phyloP scores from a whole-genome alignment of 2,888 invertebrate genomes.

The Phaonia tiefii region DNA sequence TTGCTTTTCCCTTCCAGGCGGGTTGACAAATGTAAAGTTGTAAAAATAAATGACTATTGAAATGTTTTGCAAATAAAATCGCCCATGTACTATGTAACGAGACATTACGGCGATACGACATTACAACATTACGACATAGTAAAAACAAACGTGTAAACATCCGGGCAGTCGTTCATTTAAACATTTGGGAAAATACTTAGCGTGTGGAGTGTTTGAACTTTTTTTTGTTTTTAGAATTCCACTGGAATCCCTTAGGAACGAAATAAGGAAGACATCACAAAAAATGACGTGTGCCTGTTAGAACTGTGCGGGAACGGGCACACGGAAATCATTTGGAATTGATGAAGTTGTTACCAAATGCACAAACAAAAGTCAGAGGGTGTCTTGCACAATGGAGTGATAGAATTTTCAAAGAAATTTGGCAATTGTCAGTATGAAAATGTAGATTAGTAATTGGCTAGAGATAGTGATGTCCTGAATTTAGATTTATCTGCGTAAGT shows the following conservation, averaged over 20 bases:
- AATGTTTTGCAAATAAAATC: conserved; percentile 66
- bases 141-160: conserved; percentile 72
- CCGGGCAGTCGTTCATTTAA: conserved; percentile 33
- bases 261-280: conserved; percentile 61
- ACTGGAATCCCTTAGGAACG: conserved; percentile 52
- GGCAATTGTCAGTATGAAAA: too few species aligned
- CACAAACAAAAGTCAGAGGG: conserved; percentile 26
- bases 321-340: conserved; percentile 75
- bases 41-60: conserved; percentile 74
- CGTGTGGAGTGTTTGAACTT: too few species aligned
- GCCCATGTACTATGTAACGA: too few species aligned
- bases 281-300: conserved; percentile 54
- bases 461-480: too few species aligned
- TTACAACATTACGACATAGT: conserved; percentile 72
- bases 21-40: conserved; percentile 72
- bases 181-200: background rate
- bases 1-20: conserved; percentile 52
- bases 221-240: conserved; percentile 9
- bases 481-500: too few species aligned
- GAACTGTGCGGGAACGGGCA: conserved; percentile 27
- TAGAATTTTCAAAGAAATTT: too few species aligned
- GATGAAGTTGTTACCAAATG: conserved; percentile 74
- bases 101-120: conserved; percentile 46
- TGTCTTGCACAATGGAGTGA: background rate
- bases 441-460: too few species aligned